A percentile compares a stretch with the other conserved stretches of the same genome.
Conservation (phyloP, 1,140 invertebrate species). For the Plutomurus gul region DNA sequence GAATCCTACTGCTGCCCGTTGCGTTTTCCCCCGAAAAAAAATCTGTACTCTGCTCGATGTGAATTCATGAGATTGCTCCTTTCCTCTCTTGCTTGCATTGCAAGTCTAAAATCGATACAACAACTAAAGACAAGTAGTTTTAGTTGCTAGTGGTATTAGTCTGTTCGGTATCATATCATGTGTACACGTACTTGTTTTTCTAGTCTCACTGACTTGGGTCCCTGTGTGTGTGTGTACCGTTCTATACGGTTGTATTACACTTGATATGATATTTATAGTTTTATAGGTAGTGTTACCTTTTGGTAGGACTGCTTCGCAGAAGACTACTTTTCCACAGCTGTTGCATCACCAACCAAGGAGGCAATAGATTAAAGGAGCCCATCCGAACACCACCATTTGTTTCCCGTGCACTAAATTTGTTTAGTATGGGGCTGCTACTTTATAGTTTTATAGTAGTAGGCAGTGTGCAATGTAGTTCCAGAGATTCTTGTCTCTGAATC, state of each 20-base stretch:
- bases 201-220: too few relatives aligned
- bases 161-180: neutral
- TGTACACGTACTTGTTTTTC: neutral
- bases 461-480: too few relatives aligned
- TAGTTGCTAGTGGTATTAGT: too few relatives aligned
- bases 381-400: constrained; percentile 10
- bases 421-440: too few relatives aligned
- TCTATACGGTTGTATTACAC: neutral
- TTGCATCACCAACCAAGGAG: constrained; percentile 6
- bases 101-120: neutral
- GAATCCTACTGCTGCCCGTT: too few relatives aligned
- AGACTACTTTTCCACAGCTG: constrained; percentile 12
- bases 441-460: too few relatives aligned
- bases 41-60: neutral
- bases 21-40: neutral
- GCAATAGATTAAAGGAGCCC: constrained; percentile 9
- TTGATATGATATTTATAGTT: neutral
- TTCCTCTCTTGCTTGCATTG: neutral
- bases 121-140: neutral
- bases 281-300: neutral
- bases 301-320: too few relatives aligned
- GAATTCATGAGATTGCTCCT: neutral
- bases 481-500: too few relatives aligned
- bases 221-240: neutral
- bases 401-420: too few relatives aligned